Base-by-base conservation (phyloP, 1,140 invertebrate species). In the Notospermus geniculatus region DNA sequence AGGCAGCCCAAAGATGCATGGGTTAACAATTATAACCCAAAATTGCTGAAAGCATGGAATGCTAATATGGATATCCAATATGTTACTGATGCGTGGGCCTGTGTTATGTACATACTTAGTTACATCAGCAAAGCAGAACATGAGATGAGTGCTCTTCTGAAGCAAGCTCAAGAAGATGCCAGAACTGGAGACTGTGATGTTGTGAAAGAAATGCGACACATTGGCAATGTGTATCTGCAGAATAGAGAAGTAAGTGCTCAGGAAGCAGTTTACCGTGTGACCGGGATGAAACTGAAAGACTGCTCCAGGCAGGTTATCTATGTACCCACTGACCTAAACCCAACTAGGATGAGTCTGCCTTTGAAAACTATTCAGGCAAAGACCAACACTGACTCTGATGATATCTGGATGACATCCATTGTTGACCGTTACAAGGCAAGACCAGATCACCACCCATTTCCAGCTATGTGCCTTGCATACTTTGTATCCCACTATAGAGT, bases 401-500 rank as follows among this genome's bases (percentile, higher is more conserved):
- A 65, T 17, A 56, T 32, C 17, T 57, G 57, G 22, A 29, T 52
- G 36, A 54, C 43, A 5, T 15, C 41, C 15, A 43, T 59, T 46
- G 30, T 15, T 27, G 63, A 57, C 63, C n/a, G n/a, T n/a, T n/a
- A n/a, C n/a, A n/a, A n/a, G n/a, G n/a, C n/a, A n/a, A n/a, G n/a
- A n/a, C n/a, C 59, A 4, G 23, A 50, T 2, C 45, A 46, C 43
- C 9, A 55, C 2, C 15, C 41, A 27, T 61, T 65, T 58, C 13
- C 60, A 4, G 27, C 41, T 15, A 58, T 65, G 59, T 66, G 64
- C 55, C 17, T 62, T 15, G 65, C 60, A 17, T 46, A 27, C 30
- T 66, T 66, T 56, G 62, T 50, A 32, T 59, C 64, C 15, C 41
- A n/a, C n/a, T n/a, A n/a, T n/a, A n/a, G n/a, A n/a, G n/a, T n/a